These are phyloP conservation scores for Champsocephalus esox DNA, from an alignment of 2,797 vertebrate genomes.

Conservation along the genomic window DNA sequence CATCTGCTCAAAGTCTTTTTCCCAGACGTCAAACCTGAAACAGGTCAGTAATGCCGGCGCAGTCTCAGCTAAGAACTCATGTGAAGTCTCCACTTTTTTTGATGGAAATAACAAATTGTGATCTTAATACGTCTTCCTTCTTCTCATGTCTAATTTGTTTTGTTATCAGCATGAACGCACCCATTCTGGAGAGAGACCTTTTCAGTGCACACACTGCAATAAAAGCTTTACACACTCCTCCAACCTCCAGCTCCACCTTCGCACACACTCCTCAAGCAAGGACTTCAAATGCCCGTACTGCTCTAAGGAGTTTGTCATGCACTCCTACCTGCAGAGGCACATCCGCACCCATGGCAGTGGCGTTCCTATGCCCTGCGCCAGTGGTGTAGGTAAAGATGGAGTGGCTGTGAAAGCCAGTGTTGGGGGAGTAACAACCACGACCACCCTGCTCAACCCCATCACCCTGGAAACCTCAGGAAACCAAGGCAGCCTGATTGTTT, in stretches of 20 bases:
- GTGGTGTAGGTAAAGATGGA: conserved; percentile 69
- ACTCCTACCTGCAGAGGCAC: conserved; percentile 93
- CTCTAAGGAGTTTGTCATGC: conserved; percentile 93
- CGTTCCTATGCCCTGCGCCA: conserved; percentile 38
- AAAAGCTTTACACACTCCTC: conserved; percentile 93
- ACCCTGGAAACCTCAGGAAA: conserved; percentile 85
- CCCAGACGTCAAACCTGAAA: conserved; percentile 93
- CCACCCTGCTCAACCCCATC: conserved; percentile 86
- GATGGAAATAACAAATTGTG: not conserved
- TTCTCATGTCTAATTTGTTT: conserved; percentile 14
- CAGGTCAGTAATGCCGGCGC: conserved; percentile 64
- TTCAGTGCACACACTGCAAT: conserved; percentile 89
- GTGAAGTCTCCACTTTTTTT: not conserved
- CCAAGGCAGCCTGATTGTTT: conserved; percentile 85
- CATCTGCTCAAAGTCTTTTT: conserved; percentile 92
- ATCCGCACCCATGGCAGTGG: conserved; percentile 88
- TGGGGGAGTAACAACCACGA: conserved; percentile 75
- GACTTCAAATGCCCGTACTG: conserved; percentile 91
- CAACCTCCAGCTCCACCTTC: conserved; percentile 91
- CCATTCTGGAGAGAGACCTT: conserved; percentile 93
- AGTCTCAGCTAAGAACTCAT: not conserved
- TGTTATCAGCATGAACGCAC: conserved; percentile 89
- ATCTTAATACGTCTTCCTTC: not conserved
- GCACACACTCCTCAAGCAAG: conserved; percentile 91
- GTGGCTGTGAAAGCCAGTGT: conserved; percentile 79